Base-by-base conservation (phyloP, 2,888 invertebrate species). In the Microctonus hyperodae region DNA sequence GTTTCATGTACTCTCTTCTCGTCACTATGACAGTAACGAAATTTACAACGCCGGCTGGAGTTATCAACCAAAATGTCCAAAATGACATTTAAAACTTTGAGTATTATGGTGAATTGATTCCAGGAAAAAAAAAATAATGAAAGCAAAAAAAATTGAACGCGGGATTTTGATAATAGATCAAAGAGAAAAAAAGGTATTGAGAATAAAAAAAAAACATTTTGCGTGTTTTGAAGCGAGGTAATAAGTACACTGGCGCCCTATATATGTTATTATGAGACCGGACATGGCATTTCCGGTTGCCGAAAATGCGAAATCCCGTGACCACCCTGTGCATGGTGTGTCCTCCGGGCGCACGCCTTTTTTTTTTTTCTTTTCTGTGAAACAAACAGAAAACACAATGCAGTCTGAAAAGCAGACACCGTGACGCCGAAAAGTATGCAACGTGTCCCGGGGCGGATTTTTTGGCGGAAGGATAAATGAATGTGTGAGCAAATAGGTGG, bases 361-460 rank as follows among this genome's bases (percentile, higher is more conserved):
- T 20, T 22, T 28, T 20, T 28, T 53, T 51, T 63, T 55, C 28
- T 53, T 35, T 23, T 48, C 10, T 23, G 37, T 16, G 20, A 16
- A 37, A 11, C 37, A 28, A 56, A 55, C 44, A 22, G 31, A 60
- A 67, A 61, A 62, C 70, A 75, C 75, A 77, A 75, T 75, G 72
- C 74, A 72, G 76, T 73, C 74, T 69, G 70, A 65, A 57, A 65
- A 44, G 71, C 75, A 76, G 75, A 74, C 73, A 73, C 73, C 76
- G 75, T 76, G 75, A 77, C 76, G 74, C 74, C 75, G 62, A 75
- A 77, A 73, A 56, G 23, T 28, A 33, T 28, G 31, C 20, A 31
- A 25, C 44, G 44, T n/a, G 44, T 44, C 44, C 44, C 44, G 44
- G 44, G 44, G 16, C 44, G 16, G 16, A 16, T 44, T 56, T 37